Conservation (phyloP, 2,888 invertebrate genomes). For the Loripinus fragilis region DNA sequence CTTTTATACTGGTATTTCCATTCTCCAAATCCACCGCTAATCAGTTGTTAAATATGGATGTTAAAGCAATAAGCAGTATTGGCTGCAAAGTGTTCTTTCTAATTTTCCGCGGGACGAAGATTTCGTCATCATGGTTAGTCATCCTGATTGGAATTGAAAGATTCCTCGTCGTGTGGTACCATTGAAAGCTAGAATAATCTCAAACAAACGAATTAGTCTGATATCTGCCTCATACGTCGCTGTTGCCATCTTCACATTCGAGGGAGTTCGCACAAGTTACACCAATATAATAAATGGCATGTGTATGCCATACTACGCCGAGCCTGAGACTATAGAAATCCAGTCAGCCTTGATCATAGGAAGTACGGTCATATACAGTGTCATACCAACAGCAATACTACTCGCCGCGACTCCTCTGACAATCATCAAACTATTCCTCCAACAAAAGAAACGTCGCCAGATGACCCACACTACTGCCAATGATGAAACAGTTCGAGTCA, state of each 20-base stretch:
- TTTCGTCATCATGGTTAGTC: conserved; percentile 65
- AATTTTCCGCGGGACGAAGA: conserved; percentile 57
- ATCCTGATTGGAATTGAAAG: conserved; percentile 63
- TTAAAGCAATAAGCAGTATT: conserved; percentile 48
- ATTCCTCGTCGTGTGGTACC: conserved; percentile 65
- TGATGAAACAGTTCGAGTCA: conserved; percentile 53
- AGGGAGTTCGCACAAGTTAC: conserved; percentile 56
- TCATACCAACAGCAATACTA: conserved; percentile 58
- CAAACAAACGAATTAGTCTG: conserved; percentile 41
- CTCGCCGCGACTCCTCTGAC: conserved; percentile 59
- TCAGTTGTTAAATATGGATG: conserved; percentile 50
- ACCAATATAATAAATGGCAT: conserved; percentile 48
- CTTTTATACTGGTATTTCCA: conserved; percentile 53
- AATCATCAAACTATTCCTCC: conserved; percentile 37
- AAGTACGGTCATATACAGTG: conserved; percentile 50
- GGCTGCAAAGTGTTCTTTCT: conserved; percentile 66
- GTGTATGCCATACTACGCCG: conserved; percentile 31
- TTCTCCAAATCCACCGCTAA: conserved; percentile 60
- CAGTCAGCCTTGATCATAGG: conserved; percentile 46
- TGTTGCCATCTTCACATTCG: conserved; percentile 35
- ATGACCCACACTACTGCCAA: background rate
- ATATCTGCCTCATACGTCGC: conserved; percentile 17
- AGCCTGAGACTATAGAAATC: conserved; percentile 22
- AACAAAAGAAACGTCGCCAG: conserved; percentile 11
- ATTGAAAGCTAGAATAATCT: conserved; percentile 49